Percentiles rank a stretch among this genome's conserved stretches.
Conservation (phyloP, 2,888 invertebrate species). For the Parnassius orleans region DNA sequence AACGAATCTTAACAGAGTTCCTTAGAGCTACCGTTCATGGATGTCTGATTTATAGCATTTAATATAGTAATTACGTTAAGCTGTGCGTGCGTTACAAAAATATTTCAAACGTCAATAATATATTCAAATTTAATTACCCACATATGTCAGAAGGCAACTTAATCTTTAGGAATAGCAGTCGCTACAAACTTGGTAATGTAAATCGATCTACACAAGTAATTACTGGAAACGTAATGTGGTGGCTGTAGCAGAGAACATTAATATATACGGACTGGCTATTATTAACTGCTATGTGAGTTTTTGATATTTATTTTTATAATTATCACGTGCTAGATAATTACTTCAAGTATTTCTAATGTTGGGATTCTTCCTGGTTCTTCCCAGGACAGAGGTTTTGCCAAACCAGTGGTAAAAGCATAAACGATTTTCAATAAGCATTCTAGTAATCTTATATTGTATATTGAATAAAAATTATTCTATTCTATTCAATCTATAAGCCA, state of each 20-base stretch:
- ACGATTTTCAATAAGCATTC: no score
- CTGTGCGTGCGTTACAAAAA: constrained; percentile 28
- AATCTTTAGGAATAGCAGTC: constrained; percentile 2
- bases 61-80: constrained; percentile 43
- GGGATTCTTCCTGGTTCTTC: no score
- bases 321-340: no score
- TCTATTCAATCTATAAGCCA: no score
- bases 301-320: no score
- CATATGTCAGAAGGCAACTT: constrained; percentile 6
- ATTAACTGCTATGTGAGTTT: no score
- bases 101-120: constrained; percentile 14
- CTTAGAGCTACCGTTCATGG: constrained; percentile 37
- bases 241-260: background rate
- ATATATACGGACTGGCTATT: no score
- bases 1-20: constrained; percentile 3
- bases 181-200: background rate
- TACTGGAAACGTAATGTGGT: background rate
- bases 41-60: constrained; percentile 39
- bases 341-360: no score
- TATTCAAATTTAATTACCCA: constrained; percentile 21
- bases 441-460: no score
- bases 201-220: constrained; percentile 4
- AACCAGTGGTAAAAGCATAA: no score
- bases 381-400: no score
- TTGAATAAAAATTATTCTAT: no score